Evolutionary conservation across 2,113 vertebrate species (phyloP), one percentile per base, ranked within the genome.

Genomic region (Oceanites oceanicus): DNA sequence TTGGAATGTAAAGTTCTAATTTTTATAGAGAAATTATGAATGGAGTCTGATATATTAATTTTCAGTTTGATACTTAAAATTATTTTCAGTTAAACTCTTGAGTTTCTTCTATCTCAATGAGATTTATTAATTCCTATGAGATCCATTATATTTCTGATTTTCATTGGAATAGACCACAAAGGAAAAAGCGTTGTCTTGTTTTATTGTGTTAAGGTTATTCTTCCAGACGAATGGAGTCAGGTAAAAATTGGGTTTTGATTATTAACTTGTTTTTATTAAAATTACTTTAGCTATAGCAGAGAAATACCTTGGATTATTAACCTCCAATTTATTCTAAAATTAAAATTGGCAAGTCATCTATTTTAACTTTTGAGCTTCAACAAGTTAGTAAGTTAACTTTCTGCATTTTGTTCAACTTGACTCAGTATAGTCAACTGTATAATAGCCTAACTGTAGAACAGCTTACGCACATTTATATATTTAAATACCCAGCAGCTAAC

Each of bases 371-470:
- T 23, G 34, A 53, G 62, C 52, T 79, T 30, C 32, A 17, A 1
- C 15, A 34, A 40, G 19, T 29, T 6, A 12, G 19, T 26, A 23
- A 45, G 11, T 49, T 38, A 26, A 13, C 36, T 34, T 23, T 20
- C 9, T 79, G 42, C 15, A 0, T 38, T 68, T 68, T 74, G 26
- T 49, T 76, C 4, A 23, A 11, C 36, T 27, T 3, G 0, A 11
- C 26, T 45, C 21, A 18, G 3, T 27, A 0, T 5, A 12, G 36
- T 12, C 59, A 59, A 10, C 62, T 9, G 17, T 2, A 0, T n/a
- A 15, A 5, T 3, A 49, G 3, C 29, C 23, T 3, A 21, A 7
- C 38, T 56, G 50, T 5, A 55, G 67, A 68, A 25, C 52, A 34
- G 22, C 7, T 49, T 5, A 0, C 25, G 56, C 55, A 32, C 21